Percentiles rank a stretch among this genome's conserved stretches.
phyloP scores from a whole-genome alignment of 2,113 vertebrate genomes.

The Sorex araneus region DNA sequence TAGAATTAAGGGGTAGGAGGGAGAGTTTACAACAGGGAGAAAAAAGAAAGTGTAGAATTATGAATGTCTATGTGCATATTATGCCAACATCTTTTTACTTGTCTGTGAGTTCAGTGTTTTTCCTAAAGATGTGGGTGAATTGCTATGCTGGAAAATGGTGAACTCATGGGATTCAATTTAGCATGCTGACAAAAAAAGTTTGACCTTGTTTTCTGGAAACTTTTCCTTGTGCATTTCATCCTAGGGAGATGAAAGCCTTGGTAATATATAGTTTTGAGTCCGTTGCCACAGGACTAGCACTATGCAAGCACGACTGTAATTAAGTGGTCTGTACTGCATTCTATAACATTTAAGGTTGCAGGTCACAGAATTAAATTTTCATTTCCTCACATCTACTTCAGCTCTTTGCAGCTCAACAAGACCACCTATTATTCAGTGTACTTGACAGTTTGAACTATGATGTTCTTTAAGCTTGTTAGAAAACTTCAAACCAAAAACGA shows the following conservation, averaged over 20 bases:
- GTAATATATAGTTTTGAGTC: neutral
- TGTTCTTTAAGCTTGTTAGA: slow-evolving; percentile 44
- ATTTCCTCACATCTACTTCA: neutral
- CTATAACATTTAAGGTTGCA: neutral
- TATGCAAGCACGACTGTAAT: neutral
- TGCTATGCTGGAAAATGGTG: slow-evolving; percentile 38
- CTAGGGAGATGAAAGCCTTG: neutral
- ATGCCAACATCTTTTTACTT: neutral
- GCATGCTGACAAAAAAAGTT: neutral
- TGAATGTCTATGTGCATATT: neutral
- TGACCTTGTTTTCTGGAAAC: slow-evolving; percentile 12
- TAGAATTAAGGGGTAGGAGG: neutral
- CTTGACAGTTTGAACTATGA: neutral
- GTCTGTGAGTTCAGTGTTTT: neutral
- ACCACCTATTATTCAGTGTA: neutral
- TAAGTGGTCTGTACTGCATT: neutral
- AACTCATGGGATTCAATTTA: slow-evolving; percentile 1
- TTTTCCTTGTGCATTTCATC: slow-evolving; percentile 46
- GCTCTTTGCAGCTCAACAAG: neutral
- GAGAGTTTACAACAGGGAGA: no score
- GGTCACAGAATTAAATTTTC: neutral
- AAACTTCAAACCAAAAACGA: neutral
- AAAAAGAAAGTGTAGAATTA: neutral
- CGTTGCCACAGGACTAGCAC: neutral
- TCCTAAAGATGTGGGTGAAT: neutral